Evolutionary conservation across 2,797 vertebrate genomes (phyloP), one percentile per base, ranked within the genome.

Genomic region (Pipistrellus nathusii): DNA sequence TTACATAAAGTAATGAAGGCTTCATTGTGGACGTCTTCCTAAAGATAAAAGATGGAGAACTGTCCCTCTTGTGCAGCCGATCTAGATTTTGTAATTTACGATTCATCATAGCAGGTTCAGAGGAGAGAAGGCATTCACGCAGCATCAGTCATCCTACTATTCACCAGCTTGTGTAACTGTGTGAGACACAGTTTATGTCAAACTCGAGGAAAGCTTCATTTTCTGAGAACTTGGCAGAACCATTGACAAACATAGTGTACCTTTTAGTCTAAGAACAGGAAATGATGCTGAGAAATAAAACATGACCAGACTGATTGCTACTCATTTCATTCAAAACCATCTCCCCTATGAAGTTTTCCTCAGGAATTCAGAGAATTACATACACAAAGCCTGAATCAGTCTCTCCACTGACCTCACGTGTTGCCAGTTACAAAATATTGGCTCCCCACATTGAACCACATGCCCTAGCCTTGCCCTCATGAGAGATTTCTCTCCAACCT

Each of bases 241-340:
- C 12, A 1, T 15, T 30, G 73, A 8, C 77, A 89, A 76, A 95
- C 83, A 92, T 27, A 20, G 18, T n/a, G 15, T 41, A 83, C 1
- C n/a, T 55, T 83, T 80, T 44, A 48, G 27, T 69, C 11, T 27
- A 78, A 91, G 71, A 81, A 44, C 76, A 94, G 91, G 87, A 95
- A 95, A 69, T 85, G 41, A 9, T 32, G 32, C 93, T 95, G 95
- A 77, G 76, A 96, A 93, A 95, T 88, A 92, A 96, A 92, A 53
- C 41, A 80, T 88, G 90, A 94, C 69, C 59, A 59, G 90, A 69
- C 12, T 8, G 2, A 62, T 55, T 44, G 21, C 66, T 75, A 62
- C 71, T 86, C 6, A 5, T 48, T 76, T 53, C n/a, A 35, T 57
- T 82, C 18, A 71, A 94, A 91, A 32, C 35, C 27, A n/a, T 90